Percentiles rank a stretch among this genome's conserved stretches.
phyloP scores from a whole-genome alignment of 2,888 invertebrate species.

The Dugesia japonica region DNA sequence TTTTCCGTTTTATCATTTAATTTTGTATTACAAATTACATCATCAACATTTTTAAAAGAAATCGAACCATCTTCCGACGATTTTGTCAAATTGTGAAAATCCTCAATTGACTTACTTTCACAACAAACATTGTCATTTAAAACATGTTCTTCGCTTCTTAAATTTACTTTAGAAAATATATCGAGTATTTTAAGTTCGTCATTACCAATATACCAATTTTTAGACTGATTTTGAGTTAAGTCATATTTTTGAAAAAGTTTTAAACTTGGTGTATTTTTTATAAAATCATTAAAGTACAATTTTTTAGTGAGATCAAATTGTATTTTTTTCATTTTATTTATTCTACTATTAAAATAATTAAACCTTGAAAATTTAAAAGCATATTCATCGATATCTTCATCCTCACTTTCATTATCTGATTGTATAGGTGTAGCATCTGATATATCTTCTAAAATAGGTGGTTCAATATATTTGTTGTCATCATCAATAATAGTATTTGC shows the following conservation, averaged over 20 bases:
- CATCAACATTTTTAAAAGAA: no score
- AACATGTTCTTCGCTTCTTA: no score
- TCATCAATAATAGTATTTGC: not conserved
- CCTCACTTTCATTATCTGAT: not conserved
- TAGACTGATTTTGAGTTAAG: not conserved
- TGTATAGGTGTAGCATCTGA: conserved; percentile 1
- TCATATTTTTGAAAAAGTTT: not conserved
- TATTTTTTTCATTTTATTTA: not conserved
- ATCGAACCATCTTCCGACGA: no score
- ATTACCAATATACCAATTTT: not conserved
- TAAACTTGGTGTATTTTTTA: not conserved
- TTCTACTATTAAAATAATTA: not conserved
- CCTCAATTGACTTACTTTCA: no score
- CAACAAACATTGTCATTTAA: no score
- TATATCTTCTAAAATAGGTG: conserved; percentile 10
- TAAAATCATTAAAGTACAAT: not conserved
- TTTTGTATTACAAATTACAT: no score
- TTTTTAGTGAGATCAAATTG: not conserved
- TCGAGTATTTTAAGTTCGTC: not conserved
- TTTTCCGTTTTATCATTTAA: no score
- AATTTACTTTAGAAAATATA: not conserved
- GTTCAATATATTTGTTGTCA: conserved; percentile 11
- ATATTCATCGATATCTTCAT: not conserved
- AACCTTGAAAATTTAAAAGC: conserved; percentile 1
- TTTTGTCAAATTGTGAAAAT: no score